A percentile compares a stretch with the other conserved stretches of the same genome.
These are phyloP conservation scores for Drosophila subpulchrella DNA, from an alignment of 1,140 invertebrate species.

Conservation along the genomic window DNA sequence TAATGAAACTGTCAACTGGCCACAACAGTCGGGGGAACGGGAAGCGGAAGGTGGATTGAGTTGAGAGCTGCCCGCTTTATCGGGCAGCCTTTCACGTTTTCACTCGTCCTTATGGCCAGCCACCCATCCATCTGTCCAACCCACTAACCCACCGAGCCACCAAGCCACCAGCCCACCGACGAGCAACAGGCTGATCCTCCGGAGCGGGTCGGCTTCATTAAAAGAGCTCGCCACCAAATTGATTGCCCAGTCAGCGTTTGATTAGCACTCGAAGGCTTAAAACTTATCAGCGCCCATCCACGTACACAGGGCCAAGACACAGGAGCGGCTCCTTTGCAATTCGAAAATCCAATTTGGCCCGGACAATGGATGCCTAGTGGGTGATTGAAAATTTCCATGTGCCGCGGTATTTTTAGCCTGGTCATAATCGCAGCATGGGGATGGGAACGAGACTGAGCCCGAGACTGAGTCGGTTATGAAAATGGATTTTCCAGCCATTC, in stretches of 20 bases:
- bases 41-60: conserved; percentile 28
- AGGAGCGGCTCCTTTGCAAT: conserved; percentile 30
- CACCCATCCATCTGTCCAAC: not conserved
- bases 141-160: too few relatives aligned
- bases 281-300: conserved; percentile 60
- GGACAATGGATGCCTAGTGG: conserved; percentile 54
- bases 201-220: conserved; percentile 53
- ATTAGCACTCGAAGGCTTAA: conserved; percentile 72
- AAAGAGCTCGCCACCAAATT: conserved; percentile 65
- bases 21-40: conserved; percentile 48
- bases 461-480: conserved; percentile 66
- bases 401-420: conserved; percentile 71
- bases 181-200: conserved; percentile 48
- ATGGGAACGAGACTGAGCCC: conserved; percentile 5
- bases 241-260: conserved; percentile 65
- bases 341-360: conserved; percentile 69
- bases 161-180: not conserved
- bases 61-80: conserved; percentile 23
- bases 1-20: conserved; percentile 81
- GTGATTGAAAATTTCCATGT: conserved; percentile 67
- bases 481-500: conserved; percentile 64
- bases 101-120: conserved; percentile 8
- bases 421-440: conserved; percentile 50
- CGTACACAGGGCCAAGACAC: conserved; percentile 21
- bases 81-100: conserved; percentile 30